Percentiles rank a stretch among this genome's conserved stretches.
Conservation (phyloP, 2,797 vertebrate species). For the Morus bassanus region DNA sequence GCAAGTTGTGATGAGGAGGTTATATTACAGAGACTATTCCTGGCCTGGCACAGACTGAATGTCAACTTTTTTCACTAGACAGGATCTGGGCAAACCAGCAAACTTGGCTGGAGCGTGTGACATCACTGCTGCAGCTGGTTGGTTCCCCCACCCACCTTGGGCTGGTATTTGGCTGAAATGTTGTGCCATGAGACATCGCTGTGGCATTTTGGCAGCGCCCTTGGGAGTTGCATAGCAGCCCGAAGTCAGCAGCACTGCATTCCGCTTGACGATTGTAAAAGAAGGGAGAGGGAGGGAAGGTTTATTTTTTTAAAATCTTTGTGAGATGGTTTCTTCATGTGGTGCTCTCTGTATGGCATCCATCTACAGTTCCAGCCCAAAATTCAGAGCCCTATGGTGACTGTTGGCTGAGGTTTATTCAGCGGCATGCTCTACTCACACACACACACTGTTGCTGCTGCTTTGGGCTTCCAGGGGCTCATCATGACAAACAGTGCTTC, state of each 20-base stretch:
- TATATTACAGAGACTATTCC: conserved; percentile 61
- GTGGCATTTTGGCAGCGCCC: conserved; percentile 19
- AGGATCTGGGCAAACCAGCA: conserved; percentile 12
- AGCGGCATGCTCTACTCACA: not conserved
- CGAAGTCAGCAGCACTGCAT: not conserved
- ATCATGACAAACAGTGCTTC: not conserved
- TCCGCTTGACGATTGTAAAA: not conserved
- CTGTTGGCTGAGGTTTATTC: not conserved
- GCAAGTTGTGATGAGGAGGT: conserved; percentile 19
- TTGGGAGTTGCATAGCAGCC: not conserved
- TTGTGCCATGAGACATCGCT: conserved; percentile 19
- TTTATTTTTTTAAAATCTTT: not conserved
- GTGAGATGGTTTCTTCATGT: not conserved
- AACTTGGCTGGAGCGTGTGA: not conserved
- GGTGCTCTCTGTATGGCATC: not conserved
- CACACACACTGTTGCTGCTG: not conserved
- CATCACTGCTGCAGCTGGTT: conserved; percentile 44
- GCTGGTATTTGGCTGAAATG: conserved; percentile 40
- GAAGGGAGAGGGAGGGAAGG: not conserved
- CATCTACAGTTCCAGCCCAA: not conserved
- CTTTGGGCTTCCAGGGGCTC: not conserved
- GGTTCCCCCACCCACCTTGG: not conserved
- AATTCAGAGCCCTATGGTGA: not conserved
- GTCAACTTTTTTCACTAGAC: conserved; percentile 51
- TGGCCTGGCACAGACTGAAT: conserved; percentile 47